A percentile compares a stretch with the other conserved stretches of the same genome.
phyloP scores from a whole-genome alignment of 2,888 invertebrate species.

The Caenorhabditis imperialis region DNA sequence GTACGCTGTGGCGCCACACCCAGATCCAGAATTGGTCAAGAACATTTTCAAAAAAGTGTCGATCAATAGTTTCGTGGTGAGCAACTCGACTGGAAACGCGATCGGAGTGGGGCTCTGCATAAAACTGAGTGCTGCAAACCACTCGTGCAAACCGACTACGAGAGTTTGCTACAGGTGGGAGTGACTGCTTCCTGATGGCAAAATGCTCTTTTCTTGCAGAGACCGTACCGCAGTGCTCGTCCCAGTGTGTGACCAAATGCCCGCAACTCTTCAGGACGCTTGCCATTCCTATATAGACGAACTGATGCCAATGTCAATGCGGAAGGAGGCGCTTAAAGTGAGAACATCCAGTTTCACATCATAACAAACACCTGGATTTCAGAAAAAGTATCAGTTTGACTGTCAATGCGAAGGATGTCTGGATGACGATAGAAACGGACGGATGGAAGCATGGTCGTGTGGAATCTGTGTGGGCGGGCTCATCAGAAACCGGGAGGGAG shows the following conservation, averaged over 20 bases:
- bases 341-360: background rate
- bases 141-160: conserved; percentile 64
- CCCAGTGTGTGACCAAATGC: conserved; percentile 22
- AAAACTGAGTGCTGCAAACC: conserved; percentile 58
- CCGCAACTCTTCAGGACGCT: conserved; percentile 19
- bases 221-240: conserved; percentile 35
- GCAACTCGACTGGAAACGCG: conserved; percentile 37
- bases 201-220: no score
- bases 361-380: conserved; percentile 4
- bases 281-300: conserved; percentile 62
- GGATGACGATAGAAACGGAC: conserved; percentile 54
- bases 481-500: conserved; percentile 9
- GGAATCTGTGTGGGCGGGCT: conserved; percentile 37
- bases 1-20: conserved; percentile 7
- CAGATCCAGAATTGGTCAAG: conserved; percentile 17
- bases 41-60: conserved; percentile 41
- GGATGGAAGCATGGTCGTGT: conserved; percentile 55
- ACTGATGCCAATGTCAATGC: conserved; percentile 33
- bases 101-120: conserved; percentile 67
- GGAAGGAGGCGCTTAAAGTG: conserved; percentile 38
- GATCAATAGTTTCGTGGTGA: conserved; percentile 49
- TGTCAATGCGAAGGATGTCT: conserved; percentile 64
- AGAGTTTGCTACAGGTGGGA: conserved; percentile 46
- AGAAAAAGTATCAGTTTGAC: conserved; percentile 61
- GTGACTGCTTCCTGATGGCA: no score